These are phyloP conservation scores for Theonella swinhoei DNA, from an alignment of 37 sponge, comb jelly and placozoan species.

Conservation along the genomic window DNA sequence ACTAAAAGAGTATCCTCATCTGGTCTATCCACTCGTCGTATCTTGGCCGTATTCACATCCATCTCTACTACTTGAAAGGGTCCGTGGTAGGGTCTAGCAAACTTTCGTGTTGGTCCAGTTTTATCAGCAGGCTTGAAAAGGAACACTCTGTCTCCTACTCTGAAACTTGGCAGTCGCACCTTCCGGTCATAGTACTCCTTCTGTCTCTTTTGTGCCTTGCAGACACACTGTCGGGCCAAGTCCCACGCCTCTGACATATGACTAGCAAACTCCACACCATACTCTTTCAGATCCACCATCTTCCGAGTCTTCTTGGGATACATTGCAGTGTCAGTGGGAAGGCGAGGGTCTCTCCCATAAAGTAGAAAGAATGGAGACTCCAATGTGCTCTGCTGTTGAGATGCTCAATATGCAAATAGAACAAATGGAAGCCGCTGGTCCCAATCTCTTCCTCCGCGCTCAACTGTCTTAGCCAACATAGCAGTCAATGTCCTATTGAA, in stretches of 20 bases:
- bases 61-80: constrained; percentile 7
- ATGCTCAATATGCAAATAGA: constrained; percentile 7
- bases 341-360: constrained; percentile 17
- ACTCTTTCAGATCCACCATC: constrained; percentile 6
- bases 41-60: neutral
- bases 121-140: constrained; percentile 5
- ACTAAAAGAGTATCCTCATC: constrained; percentile 5
- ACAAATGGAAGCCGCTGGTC: neutral
- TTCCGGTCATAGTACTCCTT: constrained; percentile 14
- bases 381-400: neutral
- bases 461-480: constrained; percentile 11
- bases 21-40: constrained; percentile 1
- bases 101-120: neutral
- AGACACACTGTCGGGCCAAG: neutral
- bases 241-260: constrained; percentile 12
- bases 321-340: neutral
- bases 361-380: constrained; percentile 16
- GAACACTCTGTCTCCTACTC: constrained; percentile 6
- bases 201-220: constrained; percentile 36
- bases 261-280: neutral
- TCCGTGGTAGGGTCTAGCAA: constrained; percentile 24
- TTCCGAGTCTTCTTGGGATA: neutral
- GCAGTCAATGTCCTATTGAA: constrained; percentile 8
- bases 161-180: neutral
- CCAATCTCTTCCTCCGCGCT: constrained; percentile 1